phyloP scores from a whole-genome alignment of 2,797 vertebrate species.

The Myotis myotis region DNA sequence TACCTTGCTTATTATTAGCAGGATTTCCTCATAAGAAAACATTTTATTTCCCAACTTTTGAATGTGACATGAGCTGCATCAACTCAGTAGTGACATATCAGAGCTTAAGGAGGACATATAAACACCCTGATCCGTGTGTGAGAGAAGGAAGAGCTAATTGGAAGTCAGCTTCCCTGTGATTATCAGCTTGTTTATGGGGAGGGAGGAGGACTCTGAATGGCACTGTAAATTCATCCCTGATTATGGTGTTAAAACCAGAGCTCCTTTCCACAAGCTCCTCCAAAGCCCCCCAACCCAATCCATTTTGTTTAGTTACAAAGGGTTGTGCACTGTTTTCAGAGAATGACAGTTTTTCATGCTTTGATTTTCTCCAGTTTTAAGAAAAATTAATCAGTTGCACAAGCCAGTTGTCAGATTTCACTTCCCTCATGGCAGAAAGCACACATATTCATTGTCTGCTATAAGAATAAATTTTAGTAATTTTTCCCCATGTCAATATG shows the following conservation, averaged over 20 bases:
- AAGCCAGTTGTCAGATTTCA: constrained; percentile 84
- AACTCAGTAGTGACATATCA: constrained; percentile 81
- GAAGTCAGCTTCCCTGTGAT: constrained; percentile 86
- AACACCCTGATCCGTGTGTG: constrained; percentile 69
- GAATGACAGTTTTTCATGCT: constrained; percentile 79
- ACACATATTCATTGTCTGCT: constrained; percentile 91
- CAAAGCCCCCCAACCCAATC: constrained; percentile 48
- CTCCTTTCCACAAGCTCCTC: constrained; percentile 63
- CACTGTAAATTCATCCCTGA: constrained; percentile 85
- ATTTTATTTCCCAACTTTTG: constrained; percentile 80
- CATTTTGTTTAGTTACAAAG: constrained; percentile 79
- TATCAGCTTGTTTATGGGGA: constrained; percentile 88
- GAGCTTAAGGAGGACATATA: constrained; percentile 80
- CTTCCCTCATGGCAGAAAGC: constrained; percentile 87
- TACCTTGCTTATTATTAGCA: constrained; percentile 85
- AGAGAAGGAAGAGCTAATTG: constrained; percentile 84
- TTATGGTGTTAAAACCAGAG: constrained; percentile 82
- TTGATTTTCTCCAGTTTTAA: constrained; percentile 82
- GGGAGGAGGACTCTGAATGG: constrained; percentile 85
- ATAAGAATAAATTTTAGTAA: constrained; percentile 91
- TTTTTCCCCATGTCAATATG: constrained; percentile 92
- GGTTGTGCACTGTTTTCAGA: constrained; percentile 81
- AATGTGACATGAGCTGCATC: constrained; percentile 80
- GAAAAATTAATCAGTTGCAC: constrained; percentile 83
- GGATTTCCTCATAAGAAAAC: constrained; percentile 79